phyloP scores from a whole-genome alignment of 2,113 vertebrate genomes.

The Pelecanoides urinatrix region DNA sequence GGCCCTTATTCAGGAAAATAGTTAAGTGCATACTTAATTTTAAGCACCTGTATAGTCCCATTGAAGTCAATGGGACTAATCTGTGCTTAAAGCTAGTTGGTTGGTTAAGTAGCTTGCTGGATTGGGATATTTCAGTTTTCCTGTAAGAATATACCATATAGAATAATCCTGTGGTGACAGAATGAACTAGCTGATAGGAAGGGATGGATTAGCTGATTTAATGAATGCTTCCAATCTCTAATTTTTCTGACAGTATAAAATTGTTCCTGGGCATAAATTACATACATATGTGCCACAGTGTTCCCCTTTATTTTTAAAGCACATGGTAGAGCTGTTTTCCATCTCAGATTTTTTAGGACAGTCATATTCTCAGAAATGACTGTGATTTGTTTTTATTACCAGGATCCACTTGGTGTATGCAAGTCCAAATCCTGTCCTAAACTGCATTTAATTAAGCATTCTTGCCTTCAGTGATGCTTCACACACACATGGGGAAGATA shows the following conservation, averaged over 20 bases:
- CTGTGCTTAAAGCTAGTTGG: not conserved
- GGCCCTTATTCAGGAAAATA: constrained; percentile 21
- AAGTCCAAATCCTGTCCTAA: constrained; percentile 9
- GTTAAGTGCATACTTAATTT: constrained; percentile 32
- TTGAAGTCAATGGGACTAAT: constrained; percentile 21
- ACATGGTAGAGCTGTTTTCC: constrained; percentile 29
- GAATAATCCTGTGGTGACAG: constrained; percentile 56
- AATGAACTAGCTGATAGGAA: constrained; percentile 56
- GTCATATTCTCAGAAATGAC: constrained; percentile 2
- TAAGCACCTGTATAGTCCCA: constrained; percentile 42
- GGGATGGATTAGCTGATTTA: constrained; percentile 59
- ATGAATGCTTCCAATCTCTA: constrained; percentile 43
- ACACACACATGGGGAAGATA: not conserved
- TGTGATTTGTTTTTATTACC: constrained; percentile 30
- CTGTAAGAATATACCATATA: not conserved
- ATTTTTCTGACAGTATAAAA: constrained; percentile 64
- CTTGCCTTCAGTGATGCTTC: not conserved
- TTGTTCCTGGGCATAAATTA: constrained; percentile 47
- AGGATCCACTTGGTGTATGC: not conserved
- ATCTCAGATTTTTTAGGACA: constrained; percentile 51
- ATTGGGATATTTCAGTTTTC: constrained; percentile 8
- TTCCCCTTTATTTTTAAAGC: constrained; percentile 39
- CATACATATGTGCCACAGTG: constrained; percentile 43
- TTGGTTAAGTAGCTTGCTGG: constrained; percentile 17
- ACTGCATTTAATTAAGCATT: constrained; percentile 34